phyloP scores from a whole-genome alignment of 2,797 vertebrate genomes.

The Microctenopoma steveboyesi region DNA sequence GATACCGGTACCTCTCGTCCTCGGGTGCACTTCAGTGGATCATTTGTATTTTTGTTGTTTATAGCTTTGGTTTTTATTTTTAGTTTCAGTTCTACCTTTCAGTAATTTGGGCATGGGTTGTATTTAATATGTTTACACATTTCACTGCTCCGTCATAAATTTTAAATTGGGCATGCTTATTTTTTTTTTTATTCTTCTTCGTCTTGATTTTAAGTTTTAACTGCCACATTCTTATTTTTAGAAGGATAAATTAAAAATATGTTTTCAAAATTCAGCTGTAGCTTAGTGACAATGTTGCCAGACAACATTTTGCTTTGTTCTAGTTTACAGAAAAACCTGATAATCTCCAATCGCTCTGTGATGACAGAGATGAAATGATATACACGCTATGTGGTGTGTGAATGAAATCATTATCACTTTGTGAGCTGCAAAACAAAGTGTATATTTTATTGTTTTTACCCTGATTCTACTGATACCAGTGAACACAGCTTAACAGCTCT shows the following conservation, averaged over 20 bases:
- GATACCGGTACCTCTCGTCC: background rate
- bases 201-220: background rate
- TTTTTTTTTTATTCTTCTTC: too few relatives aligned
- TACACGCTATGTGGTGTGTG: background rate
- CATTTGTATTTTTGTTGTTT: background rate
- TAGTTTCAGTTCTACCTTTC: conserved; percentile 44
- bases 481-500: conserved; percentile 22
- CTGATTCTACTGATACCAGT: conserved; percentile 10
- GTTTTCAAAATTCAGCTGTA: background rate
- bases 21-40: background rate
- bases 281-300: background rate
- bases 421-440: conserved; percentile 16
- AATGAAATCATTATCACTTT: background rate
- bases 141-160: background rate
- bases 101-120: conserved; percentile 7
- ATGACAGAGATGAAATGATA: background rate
- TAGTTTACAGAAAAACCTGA: background rate
- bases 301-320: conserved; percentile 1
- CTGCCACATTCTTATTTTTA: background rate
- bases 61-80: conserved; percentile 25
- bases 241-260: background rate
- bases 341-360: background rate
- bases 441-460: conserved; percentile 18
- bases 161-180: background rate
- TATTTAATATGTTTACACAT: background rate